phyloP scores from a whole-genome alignment of 2,113 vertebrate species.

The Ramphastos sulfuratus region DNA sequence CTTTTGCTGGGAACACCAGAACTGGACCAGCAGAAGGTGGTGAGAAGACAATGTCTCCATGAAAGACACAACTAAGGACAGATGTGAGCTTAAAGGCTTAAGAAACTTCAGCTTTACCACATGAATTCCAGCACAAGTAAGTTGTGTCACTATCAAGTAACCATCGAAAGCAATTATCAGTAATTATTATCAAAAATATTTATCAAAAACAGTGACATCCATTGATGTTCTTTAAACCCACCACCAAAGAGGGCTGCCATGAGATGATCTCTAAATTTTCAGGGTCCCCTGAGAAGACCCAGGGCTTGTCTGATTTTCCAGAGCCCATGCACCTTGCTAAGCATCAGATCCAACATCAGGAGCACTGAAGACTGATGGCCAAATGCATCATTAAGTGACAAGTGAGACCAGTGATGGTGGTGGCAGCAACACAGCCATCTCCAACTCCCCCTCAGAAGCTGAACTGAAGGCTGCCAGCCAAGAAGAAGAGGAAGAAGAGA shows the following conservation, averaged over 20 bases:
- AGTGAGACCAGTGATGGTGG: not conserved
- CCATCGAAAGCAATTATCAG: too few relatives aligned
- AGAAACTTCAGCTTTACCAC: rapidly evolving
- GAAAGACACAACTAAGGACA: not conserved
- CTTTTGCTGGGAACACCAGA: too few relatives aligned
- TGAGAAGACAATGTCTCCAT: not conserved
- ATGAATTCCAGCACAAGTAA: not conserved
- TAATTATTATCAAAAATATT: too few relatives aligned
- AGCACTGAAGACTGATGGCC: not conserved
- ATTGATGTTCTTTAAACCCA: not conserved
- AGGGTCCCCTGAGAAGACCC: not conserved
- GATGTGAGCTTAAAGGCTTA: not conserved
- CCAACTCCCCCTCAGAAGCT: not conserved
- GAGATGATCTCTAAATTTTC: too few relatives aligned
- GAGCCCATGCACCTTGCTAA: not conserved
- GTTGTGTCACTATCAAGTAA: too few relatives aligned
- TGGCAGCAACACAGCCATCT: constrained; percentile 10
- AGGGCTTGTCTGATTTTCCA: not conserved
- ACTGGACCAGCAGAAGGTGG: not conserved
- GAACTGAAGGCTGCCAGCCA: not conserved
- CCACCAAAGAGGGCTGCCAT: too few relatives aligned
- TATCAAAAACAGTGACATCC: not conserved
- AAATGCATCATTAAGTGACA: constrained; percentile 14
- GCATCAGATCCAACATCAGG: not conserved
- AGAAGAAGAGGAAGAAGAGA: not conserved